A percentile compares a stretch with the other conserved stretches of the same genome.
Evolutionary conservation across 1,140 invertebrate genomes (phyloP).

Genomic region (Branchinecta lindahli): DNA sequence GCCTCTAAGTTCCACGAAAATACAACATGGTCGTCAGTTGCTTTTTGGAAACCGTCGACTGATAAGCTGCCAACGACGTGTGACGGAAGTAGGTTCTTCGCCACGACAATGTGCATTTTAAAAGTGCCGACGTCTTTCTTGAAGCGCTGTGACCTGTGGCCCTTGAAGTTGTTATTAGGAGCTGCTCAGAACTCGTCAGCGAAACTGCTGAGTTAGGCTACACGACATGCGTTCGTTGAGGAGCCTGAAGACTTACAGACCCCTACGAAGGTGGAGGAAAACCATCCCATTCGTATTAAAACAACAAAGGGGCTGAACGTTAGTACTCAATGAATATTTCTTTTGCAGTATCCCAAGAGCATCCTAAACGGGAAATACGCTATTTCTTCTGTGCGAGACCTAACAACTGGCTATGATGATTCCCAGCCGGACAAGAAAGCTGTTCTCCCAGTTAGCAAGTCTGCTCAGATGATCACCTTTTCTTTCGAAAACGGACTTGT

Average conservation of each 20-base stretch:
- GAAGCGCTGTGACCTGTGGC: too few species aligned
- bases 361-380: constrained; percentile 52
- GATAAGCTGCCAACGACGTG: too few species aligned
- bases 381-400: constrained; percentile 60
- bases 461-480: constrained; percentile 93
- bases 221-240: not conserved
- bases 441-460: constrained; percentile 54
- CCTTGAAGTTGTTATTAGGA: too few species aligned
- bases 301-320: too few species aligned
- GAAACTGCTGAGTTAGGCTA: too few species aligned
- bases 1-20: too few species aligned
- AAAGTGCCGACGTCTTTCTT: too few species aligned
- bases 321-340: constrained; percentile 12
- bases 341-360: constrained; percentile 53
- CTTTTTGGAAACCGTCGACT: too few species aligned
- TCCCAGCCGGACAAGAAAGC: constrained; percentile 51
- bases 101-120: too few species aligned
- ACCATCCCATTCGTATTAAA: not conserved
- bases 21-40: too few species aligned
- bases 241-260: not conserved
- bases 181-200: too few species aligned
- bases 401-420: constrained; percentile 76
- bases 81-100: too few species aligned
- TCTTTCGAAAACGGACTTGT: constrained; percentile 71
- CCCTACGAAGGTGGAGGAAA: not conserved